Evolutionary conservation across 2,797 vertebrate species (phyloP), one percentile per base, ranked within the genome.

Genomic region (Microctenopoma lineatum): DNA sequence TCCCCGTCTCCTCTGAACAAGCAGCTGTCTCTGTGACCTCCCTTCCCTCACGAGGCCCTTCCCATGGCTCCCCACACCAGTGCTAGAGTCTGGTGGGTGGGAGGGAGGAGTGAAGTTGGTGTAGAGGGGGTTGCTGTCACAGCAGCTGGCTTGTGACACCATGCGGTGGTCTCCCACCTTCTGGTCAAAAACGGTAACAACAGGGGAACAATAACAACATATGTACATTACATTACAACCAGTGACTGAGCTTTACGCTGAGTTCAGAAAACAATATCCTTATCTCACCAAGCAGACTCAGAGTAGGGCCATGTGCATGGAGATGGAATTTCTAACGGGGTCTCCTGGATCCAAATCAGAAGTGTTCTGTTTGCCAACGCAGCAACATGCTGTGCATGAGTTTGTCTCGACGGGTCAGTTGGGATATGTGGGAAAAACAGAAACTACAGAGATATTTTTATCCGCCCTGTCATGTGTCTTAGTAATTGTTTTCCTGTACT

Each of bases 21-120:
- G 56, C 89, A 92, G 90, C 90, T 91, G 89, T 90, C 87, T 80
- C 80, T 55, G 59, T 41, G 48, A 67, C 56, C 72, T 77, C 62
- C 66, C 64, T 79, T 62, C 71, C 78, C 76, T 80, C 81, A 71
- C 70, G 71, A 67, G 76, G 73, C 77, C 85, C 69, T 80, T 80
- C 82, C 83, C 75, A 67, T 80, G 75, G 61, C 70, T 59, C 72
- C 73, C 69, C 51, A 64, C 65, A 52, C 54, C 6, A 21, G 75
- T 81, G 71, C 70, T 74, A 69, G 62, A 66, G 77, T 55, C 50
- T 56, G 68, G 45, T 57, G 70, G 56, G 48, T 27, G 74, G 60
- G 64, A 36, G 52, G 58, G 59, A 62, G 46, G 50, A 57, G 46
- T 74, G 44, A 9, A 50, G 55, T 13, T 42, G 15, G 34, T 50